phyloP scores from a whole-genome alignment of 1,140 invertebrate genomes.

The Drosophila arawakana region DNA sequence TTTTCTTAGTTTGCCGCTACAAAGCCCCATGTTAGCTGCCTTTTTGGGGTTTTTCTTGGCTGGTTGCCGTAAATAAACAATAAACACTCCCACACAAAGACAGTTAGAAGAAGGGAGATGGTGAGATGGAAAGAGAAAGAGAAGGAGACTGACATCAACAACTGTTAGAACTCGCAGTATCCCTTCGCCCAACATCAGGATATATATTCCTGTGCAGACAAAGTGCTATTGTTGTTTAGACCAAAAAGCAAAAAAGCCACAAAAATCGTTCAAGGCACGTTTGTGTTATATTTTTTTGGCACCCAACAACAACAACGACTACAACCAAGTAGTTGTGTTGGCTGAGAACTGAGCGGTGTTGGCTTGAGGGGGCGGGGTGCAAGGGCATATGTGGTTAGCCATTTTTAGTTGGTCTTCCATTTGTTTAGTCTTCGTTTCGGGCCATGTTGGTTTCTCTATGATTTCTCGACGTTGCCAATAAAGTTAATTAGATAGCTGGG shows the following conservation, averaged over 20 bases:
- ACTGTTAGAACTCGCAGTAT: conserved; percentile 42
- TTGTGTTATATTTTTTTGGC: conserved; percentile 60
- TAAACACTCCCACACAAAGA: conserved; percentile 59
- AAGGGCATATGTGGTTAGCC: conserved; percentile 54
- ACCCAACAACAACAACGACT: not conserved
- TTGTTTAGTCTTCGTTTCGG: conserved; percentile 38
- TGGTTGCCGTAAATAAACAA: conserved; percentile 81
- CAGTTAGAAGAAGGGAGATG: not conserved
- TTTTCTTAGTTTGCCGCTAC: conserved; percentile 79
- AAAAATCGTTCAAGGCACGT: conserved; percentile 82
- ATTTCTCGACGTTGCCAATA: conserved; percentile 53
- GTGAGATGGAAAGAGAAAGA: not conserved
- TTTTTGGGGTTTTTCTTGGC: conserved; percentile 83
- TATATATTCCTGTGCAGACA: conserved; percentile 46
- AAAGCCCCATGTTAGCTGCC: conserved; percentile 79
- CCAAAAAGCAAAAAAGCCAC: conserved; percentile 81
- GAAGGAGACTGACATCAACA: conserved; percentile 19
- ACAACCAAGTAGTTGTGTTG: conserved; percentile 31
- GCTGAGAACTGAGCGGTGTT: too few relatives aligned
- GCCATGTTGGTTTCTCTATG: conserved; percentile 36
- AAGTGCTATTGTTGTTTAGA: conserved; percentile 81
- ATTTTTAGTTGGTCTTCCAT: conserved; percentile 63
- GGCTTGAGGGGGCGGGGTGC: not conserved
- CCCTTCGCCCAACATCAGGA: conserved; percentile 32
- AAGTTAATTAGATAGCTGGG: conserved; percentile 61